Percentiles rank a stretch among this genome's conserved stretches.
Evolutionary conservation across 2,797 vertebrate genomes (phyloP).

Genomic region (Pseudochromis fuscus): DNA sequence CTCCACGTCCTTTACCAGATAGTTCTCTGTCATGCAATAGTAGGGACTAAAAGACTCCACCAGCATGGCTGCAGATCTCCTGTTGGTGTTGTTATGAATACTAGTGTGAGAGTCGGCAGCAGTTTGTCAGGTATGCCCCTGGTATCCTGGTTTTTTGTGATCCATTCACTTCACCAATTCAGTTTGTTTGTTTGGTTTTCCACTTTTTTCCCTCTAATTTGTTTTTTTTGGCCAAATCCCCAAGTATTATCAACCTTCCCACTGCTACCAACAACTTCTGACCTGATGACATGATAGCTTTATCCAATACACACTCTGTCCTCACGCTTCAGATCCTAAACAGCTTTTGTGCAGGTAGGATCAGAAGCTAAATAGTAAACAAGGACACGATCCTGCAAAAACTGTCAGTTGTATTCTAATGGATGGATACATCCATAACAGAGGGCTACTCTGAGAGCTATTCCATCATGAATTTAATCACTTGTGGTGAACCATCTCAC

Average conservation of each 20-base stretch:
- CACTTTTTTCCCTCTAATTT: not conserved
- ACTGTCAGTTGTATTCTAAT: constrained; percentile 7
- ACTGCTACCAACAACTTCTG: constrained; percentile 10
- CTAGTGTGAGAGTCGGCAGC: constrained; percentile 31
- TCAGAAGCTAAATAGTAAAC: constrained; percentile 5
- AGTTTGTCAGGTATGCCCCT: constrained; percentile 30
- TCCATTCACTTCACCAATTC: constrained; percentile 28
- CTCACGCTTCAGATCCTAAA: not conserved
- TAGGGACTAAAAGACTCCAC: constrained; percentile 52
- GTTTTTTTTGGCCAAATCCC: constrained; percentile 12
- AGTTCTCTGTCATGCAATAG: constrained; percentile 57
- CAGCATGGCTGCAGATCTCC: constrained; percentile 50
- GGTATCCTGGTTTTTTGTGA: constrained; percentile 17
- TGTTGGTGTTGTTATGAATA: constrained; percentile 71
- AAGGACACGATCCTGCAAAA: constrained; percentile 5
- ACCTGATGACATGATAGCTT: constrained; percentile 15
- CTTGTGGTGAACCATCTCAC: not conserved
- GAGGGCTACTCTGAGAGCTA: not conserved
- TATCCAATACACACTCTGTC: not conserved
- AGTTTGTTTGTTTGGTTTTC: constrained; percentile 35
- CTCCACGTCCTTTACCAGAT: constrained; percentile 73
- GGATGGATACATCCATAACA: not conserved
- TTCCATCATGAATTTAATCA: constrained; percentile 12
- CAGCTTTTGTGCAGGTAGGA: not conserved
- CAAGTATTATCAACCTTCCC: constrained; percentile 6